Evolutionary conservation across 2,797 vertebrate genomes (phyloP), one percentile per base, ranked within the genome.

Genomic region (Aulostomus chinensis): DNA sequence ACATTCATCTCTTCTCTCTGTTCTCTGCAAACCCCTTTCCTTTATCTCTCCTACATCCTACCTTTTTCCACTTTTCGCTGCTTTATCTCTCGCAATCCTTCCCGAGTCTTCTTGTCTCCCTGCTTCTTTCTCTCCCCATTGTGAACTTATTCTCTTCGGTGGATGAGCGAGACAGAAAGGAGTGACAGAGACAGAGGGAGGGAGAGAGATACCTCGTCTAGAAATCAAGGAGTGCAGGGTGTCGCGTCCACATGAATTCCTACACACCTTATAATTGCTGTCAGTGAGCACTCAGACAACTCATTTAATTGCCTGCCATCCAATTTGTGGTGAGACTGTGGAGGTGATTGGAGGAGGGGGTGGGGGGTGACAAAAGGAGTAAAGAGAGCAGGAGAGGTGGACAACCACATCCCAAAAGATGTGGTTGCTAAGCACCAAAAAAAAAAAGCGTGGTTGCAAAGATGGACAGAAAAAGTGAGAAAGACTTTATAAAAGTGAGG

Each of bases 251-350:
- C 75, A 80, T 73, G 75, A 85, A 78, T 83, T 81, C 76, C 62
- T 48, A 58, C 80, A 81, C 83, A 86, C 84, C 81, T 87, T 79
- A 57, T 85, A 86, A 85, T 86, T 85, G 81, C 87, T 86, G 84
- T 85, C 85, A 81, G 81, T 22, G 26, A 81, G 54, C 56, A 65
- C 58, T 57, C 56, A 8, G 46, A 86, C 84, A 85, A 81, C 80
- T 84, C 68, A 73, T 43, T 84, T 89, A 87, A 87, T 86, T 86
- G 83, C 81, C 70, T 78, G 74, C 62, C 65, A 62, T 81, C 65
- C 75, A 78, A 81, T 81, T 83, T 76, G 62, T 67, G 40, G 55
- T 3, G 48, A 70, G 59, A 73, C 42, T 57, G 50, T 53, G 54
- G 37, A 67, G 50, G 61, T 4, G 49, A 57, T 49, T 56, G 7